These are phyloP conservation scores for Orchestia grillus DNA, from an alignment of 1,140 invertebrate species.

Conservation along the genomic window DNA sequence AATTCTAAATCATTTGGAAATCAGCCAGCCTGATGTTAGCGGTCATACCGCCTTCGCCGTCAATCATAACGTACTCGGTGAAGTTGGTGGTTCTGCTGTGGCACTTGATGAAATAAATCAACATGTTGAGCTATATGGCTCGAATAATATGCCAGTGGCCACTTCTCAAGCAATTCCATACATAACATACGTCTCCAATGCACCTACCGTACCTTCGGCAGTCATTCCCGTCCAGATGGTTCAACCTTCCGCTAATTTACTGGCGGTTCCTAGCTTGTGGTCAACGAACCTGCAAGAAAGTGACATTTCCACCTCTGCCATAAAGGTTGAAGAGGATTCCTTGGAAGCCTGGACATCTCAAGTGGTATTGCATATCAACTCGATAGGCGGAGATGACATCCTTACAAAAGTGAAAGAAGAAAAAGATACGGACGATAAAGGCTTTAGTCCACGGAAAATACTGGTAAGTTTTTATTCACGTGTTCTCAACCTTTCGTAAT, in stretches of 20 bases:
- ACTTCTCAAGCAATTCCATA: background rate
- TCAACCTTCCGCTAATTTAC: background rate
- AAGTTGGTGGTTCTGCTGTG: background rate
- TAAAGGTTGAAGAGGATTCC: background rate
- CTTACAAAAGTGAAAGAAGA: background rate
- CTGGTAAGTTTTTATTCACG: background rate
- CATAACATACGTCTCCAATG: background rate
- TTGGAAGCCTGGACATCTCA: background rate
- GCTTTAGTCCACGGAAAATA: background rate
- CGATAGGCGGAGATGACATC: background rate
- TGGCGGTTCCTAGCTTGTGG: background rate
- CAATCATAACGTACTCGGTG: no score
- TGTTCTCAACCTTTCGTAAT: background rate
- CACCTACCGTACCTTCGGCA: background rate
- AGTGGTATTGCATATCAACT: background rate
- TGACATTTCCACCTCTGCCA: background rate
- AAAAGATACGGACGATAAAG: background rate
- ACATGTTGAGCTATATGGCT: background rate
- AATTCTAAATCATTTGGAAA: background rate
- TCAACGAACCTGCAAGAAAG: background rate
- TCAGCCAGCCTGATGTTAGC: background rate
- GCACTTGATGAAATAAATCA: background rate
- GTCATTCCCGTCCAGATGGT: background rate
- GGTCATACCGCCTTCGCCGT: no score
- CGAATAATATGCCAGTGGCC: background rate